Evolutionary conservation across 2,797 vertebrate genomes (phyloP), one percentile per base, ranked within the genome.

Genomic region (Typhlichthys subterraneus): DNA sequence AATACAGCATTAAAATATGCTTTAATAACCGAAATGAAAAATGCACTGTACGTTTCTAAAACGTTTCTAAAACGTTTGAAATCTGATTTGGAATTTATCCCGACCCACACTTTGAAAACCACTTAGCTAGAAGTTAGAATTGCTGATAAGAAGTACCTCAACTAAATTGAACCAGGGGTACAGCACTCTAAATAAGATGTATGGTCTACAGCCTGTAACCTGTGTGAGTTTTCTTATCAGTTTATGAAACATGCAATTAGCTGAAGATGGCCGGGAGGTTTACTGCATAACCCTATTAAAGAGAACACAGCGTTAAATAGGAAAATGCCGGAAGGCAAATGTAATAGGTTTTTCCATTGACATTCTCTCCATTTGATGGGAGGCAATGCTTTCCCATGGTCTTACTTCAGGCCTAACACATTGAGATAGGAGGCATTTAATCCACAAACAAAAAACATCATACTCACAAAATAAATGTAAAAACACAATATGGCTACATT

Each of bases 211-310:
- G 75, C 60, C 75, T 80, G 67, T 81, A 78, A 88, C 80, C 79
- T 82, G 75, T 71, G 57, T 54, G 70, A 72, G 78, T 83, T 87
- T 19, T 70, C 73, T 82, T 82, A 89, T 90, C 80, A 81, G 72
- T 87, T 87, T 89, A 84, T 86, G 79, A 88, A 89, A 87, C 80
- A 85, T 70, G 84, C 77, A 87, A 88, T 89, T 87, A 89, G 83
- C 67, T 83, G 67, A 86, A 82, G 75, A 78, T 81, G 75, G 81
- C 83, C 56, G 57, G 53, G 49, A 85, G 82, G 77, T 85, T 89
- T 84, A 76, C 80, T 72, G 77, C 86, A 84, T 82, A 88, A 88
- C 79, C 80, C 82, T 75, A 82, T 86, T 85, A 88, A 83, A 75
- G 60, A 79, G 73, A 90, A 82, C 70, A 59, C 46, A 63, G 73